Evolutionary conservation across 1,140 invertebrate species (phyloP), one percentile per base, ranked within the genome.

Genomic region (Drosophila willistoni): DNA sequence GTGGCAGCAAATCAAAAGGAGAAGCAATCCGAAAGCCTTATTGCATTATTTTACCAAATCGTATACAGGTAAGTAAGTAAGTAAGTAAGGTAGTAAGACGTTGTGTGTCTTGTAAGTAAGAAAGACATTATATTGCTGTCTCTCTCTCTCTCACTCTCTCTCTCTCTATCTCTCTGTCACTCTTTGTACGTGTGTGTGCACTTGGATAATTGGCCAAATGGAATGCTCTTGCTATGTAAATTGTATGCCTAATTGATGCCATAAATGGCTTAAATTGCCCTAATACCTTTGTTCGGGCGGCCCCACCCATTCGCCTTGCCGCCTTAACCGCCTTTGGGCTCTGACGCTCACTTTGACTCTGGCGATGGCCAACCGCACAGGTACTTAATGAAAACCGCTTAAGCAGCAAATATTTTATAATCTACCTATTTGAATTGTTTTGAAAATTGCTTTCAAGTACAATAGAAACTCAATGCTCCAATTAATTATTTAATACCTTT

Each of bases 321-420:
- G 10, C 7, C 34, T 10, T 10, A 3, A 6, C 36, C 36, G 10
- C 7, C 34, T 10, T 10, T 10, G 34, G 34, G 34, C 34, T 36
- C 34, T 29, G 29, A 54, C 47, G 10, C 47, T 25, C 33, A 22
- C 0, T 14, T 12, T 14, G 4, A 61, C 12, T 41, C 41, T 12
- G 5, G 5, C 57, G 5, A 56, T 29, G 56, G 34, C 56, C 33
- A 39, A 59, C 56, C 56, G 12, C 36, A 59, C 56, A 19, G 34
- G 56, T 14, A 59, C 34, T 59, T 59, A 59, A 59, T 59, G 56
- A 59, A 59, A 59, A 59, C 56, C 56, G 56, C 56, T 59, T 59
- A 59, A 59, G 56, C 56, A 59, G 14, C 56, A 36, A 39, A 59
- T 59, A 59, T 19, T 59, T 59, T 59, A 59, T 19, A 34, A 59